Evolutionary conservation across 1,140 invertebrate species (phyloP).

Genomic region (Heliconius himera): DNA sequence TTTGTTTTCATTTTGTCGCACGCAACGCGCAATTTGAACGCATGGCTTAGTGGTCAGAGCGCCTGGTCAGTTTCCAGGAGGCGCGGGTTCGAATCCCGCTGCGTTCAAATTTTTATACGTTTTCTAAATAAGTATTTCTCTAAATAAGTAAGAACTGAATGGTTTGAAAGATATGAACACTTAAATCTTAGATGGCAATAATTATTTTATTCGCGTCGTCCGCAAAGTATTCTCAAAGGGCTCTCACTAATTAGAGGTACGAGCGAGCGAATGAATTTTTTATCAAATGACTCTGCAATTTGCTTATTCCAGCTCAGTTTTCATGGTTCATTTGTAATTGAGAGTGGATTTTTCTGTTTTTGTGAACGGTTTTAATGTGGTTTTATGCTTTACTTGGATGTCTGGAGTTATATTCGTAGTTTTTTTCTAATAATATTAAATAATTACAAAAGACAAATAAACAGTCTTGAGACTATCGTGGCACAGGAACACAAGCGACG

Average conservation of each 20-base stretch:
- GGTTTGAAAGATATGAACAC: not conserved
- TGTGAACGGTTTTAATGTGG: not conserved
- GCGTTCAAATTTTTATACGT: too few species aligned
- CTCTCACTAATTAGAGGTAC: slow-evolving; percentile 3
- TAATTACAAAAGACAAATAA: not conserved
- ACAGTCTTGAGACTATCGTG: too few species aligned
- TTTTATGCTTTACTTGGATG: not conserved
- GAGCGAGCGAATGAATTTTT: slow-evolving; percentile 6
- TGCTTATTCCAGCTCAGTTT: slow-evolving; percentile 10
- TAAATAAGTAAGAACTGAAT: too few species aligned
- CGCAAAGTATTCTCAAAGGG: slow-evolving; percentile 9
- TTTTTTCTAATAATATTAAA: not conserved
- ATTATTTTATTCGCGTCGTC: slow-evolving; percentile 10
- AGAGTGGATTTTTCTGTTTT: slow-evolving; percentile 1
- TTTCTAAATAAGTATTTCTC: too few species aligned
- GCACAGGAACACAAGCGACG: too few species aligned
- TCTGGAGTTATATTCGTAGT: not conserved
- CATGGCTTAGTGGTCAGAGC: too few species aligned
- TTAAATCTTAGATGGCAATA: slow-evolving; percentile 6
- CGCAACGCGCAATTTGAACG: too few species aligned
- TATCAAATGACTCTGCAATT: slow-evolving; percentile 13
- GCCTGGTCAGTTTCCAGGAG: too few species aligned
- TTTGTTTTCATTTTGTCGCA: too few species aligned
- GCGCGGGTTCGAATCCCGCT: too few species aligned
- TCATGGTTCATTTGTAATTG: slow-evolving; percentile 4